phyloP scores from a whole-genome alignment of 2,113 vertebrate species.

The Capreolus pygargus region DNA sequence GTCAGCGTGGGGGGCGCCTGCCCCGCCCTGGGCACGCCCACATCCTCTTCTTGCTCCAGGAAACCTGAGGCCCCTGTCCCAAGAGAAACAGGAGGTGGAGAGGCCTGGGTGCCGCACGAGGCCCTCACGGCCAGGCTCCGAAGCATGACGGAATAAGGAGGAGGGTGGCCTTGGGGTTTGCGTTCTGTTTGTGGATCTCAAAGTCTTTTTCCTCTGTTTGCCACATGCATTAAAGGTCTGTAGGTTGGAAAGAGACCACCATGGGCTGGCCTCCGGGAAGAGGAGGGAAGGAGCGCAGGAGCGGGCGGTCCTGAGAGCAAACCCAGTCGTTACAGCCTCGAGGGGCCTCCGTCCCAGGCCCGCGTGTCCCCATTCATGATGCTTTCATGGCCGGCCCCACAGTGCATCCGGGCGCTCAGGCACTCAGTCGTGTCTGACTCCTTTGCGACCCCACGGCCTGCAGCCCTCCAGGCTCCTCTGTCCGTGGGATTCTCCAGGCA shows the following conservation, averaged over 20 bases:
- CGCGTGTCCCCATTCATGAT: neutral
- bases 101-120: neutral
- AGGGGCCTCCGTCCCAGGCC: neutral
- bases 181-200: neutral
- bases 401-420: neutral
- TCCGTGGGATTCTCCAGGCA: neutral
- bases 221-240: fast-evolving
- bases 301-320: neutral
- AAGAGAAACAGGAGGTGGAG: neutral
- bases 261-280: neutral
- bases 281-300: too few species aligned
- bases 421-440: fast-evolving
- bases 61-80: neutral
- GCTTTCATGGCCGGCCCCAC: neutral
- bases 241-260: neutral
- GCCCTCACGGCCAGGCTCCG: neutral
- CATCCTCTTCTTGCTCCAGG: neutral
- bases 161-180: neutral
- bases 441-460: neutral
- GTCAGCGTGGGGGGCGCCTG: neutral
- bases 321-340: fast-evolving
- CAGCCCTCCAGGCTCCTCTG: neutral
- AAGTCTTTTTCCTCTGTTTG: neutral
- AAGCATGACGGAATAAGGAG: neutral
- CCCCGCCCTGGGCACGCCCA: fast-evolving